Evolutionary conservation across 1,140 invertebrate genomes (phyloP).

Genomic region (Bacillus rossius): DNA sequence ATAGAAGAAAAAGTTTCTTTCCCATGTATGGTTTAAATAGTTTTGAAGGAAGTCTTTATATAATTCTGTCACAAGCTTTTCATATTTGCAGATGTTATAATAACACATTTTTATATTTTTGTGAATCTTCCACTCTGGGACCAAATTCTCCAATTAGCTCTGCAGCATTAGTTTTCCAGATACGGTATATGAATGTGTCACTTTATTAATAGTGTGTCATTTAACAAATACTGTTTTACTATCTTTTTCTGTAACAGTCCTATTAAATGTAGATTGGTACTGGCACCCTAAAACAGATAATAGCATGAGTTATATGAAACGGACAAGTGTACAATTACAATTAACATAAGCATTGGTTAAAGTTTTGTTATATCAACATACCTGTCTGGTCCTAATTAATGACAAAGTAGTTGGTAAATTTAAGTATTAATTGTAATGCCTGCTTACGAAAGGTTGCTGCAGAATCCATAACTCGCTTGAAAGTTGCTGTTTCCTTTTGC

Average conservation of each 20-base stretch:
- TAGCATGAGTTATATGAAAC: neutral
- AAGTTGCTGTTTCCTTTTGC: slow-evolving; percentile 16
- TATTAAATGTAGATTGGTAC: slow-evolving; percentile 12
- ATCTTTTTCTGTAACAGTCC: slow-evolving; percentile 10
- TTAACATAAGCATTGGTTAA: too few relatives aligned
- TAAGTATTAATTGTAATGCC: neutral
- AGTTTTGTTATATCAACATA: slow-evolving; percentile 1
- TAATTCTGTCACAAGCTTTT: neutral
- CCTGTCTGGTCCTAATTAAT: slow-evolving; percentile 19
- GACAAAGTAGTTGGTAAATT: slow-evolving; percentile 13
- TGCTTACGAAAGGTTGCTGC: slow-evolving; percentile 13
- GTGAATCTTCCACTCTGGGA: slow-evolving; percentile 11
- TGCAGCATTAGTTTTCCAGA: slow-evolving; percentile 17
- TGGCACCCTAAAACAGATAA: slow-evolving; percentile 7
- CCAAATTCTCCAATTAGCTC: slow-evolving; percentile 13
- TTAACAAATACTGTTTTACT: slow-evolving; percentile 10
- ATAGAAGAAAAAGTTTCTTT: slow-evolving; percentile 1
- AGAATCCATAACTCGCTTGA: slow-evolving; percentile 17
- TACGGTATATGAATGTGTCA: slow-evolving; percentile 11
- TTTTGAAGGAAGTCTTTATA: too few relatives aligned
- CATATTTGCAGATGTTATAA: slow-evolving; percentile 5
- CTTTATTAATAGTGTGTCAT: slow-evolving; percentile 10
- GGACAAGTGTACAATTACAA: too few relatives aligned
- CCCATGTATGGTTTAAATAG: too few relatives aligned
- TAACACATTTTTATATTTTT: slow-evolving; percentile 13